These are phyloP conservation scores for Malacoraja senta DNA, from an alignment of 2,797 vertebrate species.

Conservation along the genomic window DNA sequence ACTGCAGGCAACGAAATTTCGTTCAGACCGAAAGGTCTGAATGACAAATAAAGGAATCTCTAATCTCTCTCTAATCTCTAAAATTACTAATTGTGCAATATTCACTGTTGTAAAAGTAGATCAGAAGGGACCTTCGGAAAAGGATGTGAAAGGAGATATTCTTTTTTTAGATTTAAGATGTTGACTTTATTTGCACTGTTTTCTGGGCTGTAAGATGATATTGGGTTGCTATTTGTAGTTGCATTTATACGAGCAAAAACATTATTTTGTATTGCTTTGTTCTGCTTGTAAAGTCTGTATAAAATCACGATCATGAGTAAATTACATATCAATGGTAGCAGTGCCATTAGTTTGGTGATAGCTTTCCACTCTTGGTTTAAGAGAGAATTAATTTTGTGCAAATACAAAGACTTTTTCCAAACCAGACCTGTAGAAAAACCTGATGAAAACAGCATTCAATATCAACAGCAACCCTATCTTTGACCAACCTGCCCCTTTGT, in stretches of 20 bases:
- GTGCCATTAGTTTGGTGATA: neutral
- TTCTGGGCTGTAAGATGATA: neutral
- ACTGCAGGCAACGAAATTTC: no score
- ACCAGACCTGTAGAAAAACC: neutral
- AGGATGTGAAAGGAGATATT: no score
- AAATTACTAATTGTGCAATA: no score
- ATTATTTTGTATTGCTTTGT: neutral
- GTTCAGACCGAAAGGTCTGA: no score
- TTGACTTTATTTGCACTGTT: neutral
- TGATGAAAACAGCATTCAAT: neutral
- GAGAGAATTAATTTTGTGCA: neutral
- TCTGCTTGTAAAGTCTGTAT: neutral
- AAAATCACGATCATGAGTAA: neutral
- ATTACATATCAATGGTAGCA: neutral
- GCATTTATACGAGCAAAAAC: neutral
- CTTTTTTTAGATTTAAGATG: no score
- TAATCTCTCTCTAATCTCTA: no score
- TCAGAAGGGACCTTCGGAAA: no score
- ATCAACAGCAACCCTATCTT: neutral
- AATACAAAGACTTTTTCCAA: neutral
- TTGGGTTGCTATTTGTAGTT: neutral
- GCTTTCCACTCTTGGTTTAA: neutral
- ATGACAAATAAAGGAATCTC: no score
- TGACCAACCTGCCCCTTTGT: neutral
- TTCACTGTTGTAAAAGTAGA: no score